Conservation (phyloP, 2,797 vertebrate species). For the Ataeniobius toweri region DNA sequence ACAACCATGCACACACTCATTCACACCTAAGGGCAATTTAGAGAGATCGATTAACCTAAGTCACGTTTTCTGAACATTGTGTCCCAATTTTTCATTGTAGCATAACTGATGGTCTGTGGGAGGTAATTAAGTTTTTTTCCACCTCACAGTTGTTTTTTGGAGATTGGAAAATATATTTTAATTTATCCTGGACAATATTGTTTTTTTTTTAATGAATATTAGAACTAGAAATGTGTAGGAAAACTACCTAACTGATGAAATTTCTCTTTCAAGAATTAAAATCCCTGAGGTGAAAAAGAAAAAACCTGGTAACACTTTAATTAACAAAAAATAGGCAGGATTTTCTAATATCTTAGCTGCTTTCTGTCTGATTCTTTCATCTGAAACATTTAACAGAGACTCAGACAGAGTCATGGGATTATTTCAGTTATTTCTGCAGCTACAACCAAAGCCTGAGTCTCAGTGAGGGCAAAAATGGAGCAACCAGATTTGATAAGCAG, state of each 20-base stretch:
- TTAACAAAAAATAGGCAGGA: not conserved
- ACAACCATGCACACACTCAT: too few relatives aligned
- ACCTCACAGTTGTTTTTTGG: not conserved
- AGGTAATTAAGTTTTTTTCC: not conserved
- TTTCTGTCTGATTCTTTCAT: not conserved
- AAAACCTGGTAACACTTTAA: not conserved
- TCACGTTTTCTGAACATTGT: not conserved
- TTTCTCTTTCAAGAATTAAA: slow-evolving; percentile 2
- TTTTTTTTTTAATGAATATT: slow-evolving; percentile 11
- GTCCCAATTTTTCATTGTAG: not conserved
- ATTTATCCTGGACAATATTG: slow-evolving; percentile 11
- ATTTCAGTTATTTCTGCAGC: slow-evolving; percentile 4
- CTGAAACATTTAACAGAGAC: not conserved
- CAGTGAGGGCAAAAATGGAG: slow-evolving; percentile 8
- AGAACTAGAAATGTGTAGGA: not conserved
- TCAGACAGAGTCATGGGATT: not conserved
- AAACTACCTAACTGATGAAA: not conserved
- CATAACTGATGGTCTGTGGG: not conserved
- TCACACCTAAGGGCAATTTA: too few relatives aligned
- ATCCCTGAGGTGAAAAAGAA: not conserved
- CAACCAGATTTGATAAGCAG: slow-evolving; percentile 5
- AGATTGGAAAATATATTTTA: slow-evolving; percentile 12
- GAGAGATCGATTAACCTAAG: too few relatives aligned
- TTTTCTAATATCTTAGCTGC: not conserved
- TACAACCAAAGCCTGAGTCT: slow-evolving; percentile 11